A percentile compares a stretch with the other conserved stretches of the same genome.
Conservation (phyloP, 2,797 vertebrate genomes). For the Notolabrus celidotus region DNA sequence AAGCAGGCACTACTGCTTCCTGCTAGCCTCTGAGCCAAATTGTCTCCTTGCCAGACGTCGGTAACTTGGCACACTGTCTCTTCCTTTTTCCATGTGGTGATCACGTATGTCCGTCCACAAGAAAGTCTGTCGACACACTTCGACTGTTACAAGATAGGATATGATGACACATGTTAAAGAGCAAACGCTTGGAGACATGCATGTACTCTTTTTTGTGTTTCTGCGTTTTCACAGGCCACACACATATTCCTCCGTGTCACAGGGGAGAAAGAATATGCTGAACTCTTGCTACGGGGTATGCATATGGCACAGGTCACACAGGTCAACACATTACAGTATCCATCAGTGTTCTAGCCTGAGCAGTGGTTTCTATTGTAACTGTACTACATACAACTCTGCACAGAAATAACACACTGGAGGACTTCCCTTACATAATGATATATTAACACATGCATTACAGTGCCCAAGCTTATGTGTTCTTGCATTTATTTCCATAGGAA, state of each 20-base stretch:
- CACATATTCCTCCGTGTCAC: constrained; percentile 12
- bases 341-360: constrained; percentile 12
- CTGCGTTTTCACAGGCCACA: constrained; percentile 22
- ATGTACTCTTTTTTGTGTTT: constrained; percentile 7
- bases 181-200: constrained; percentile 17
- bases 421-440: constrained; percentile 12
- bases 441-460: not conserved
- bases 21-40: constrained; percentile 68
- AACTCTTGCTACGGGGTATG: constrained; percentile 29
- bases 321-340: constrained; percentile 49
- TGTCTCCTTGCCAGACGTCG: constrained; percentile 70
- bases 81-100: constrained; percentile 80
- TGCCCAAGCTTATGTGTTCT: not conserved
- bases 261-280: constrained; percentile 15
- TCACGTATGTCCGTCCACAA: constrained; percentile 76
- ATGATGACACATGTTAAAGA: constrained; percentile 49
- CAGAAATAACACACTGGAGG: constrained; percentile 16
- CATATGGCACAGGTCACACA: constrained; percentile 50
- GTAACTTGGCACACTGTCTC: constrained; percentile 70
- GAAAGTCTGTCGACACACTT: constrained; percentile 67
- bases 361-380: not conserved
- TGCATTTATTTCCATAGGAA: not conserved
- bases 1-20: constrained; percentile 73
- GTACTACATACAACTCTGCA: not conserved
- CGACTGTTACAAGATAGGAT: constrained; percentile 54